phyloP scores from a whole-genome alignment of 2,888 invertebrate genomes.

The Nycteola revayana region DNA sequence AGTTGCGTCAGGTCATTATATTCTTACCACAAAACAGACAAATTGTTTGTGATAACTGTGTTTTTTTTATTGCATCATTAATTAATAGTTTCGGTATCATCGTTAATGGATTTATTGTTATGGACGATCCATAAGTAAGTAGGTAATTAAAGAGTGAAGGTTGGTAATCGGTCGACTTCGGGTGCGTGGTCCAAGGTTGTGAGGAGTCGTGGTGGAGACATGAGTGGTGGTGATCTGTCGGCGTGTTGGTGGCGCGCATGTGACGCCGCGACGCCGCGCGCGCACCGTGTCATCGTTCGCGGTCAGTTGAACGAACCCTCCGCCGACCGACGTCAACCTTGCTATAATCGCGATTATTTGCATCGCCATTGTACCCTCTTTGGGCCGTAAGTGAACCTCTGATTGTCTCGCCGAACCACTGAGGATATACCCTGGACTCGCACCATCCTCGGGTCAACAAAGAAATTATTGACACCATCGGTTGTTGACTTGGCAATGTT shows the following conservation, averaged over 20 bases:
- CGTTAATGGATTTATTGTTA: slow-evolving; percentile 2
- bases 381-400: slow-evolving; percentile 56
- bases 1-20: slow-evolving; percentile 8
- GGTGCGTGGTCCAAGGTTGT: background rate
- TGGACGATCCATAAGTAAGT: background rate
- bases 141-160: background rate
- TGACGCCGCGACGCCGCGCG: slow-evolving; percentile 67
- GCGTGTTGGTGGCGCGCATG: slow-evolving; percentile 38
- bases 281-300: slow-evolving; percentile 79
- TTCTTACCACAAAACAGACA: slow-evolving; percentile 10
- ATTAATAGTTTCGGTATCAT: slow-evolving; percentile 12
- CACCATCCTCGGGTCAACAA: slow-evolving; percentile 8
- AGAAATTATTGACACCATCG: slow-evolving; percentile 5
- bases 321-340: slow-evolving; percentile 76
- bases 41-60: slow-evolving; percentile 14
- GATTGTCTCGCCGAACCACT: slow-evolving; percentile 52
- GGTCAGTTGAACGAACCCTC: slow-evolving; percentile 81
- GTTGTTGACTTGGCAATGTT: slow-evolving; percentile 18
- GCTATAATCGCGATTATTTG: slow-evolving; percentile 81
- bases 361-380: slow-evolving; percentile 72
- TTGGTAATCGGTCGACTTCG: slow-evolving; percentile 1
- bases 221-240: slow-evolving; percentile 25
- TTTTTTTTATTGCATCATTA: slow-evolving; percentile 25
- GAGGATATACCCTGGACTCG: slow-evolving; percentile 27
- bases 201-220: background rate